Evolutionary conservation across 2,888 invertebrate genomes (phyloP).

Genomic region (Augiades crinisus): DNA sequence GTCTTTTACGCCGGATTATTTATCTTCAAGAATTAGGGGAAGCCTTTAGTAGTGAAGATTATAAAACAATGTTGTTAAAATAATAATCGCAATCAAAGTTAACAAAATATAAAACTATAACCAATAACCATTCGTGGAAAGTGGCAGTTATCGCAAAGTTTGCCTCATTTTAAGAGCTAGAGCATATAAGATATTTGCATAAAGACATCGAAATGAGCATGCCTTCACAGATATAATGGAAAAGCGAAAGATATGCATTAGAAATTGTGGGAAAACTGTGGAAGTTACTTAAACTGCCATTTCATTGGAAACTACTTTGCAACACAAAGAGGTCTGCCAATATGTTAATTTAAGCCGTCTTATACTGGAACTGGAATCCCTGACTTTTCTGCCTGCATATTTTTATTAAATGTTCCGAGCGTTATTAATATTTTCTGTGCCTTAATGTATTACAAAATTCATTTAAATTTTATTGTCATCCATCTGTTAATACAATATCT

Average conservation of each 20-base stretch:
- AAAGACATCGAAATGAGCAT: conserved; percentile 1
- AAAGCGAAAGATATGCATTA: conserved; percentile 24
- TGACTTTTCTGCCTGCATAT: background rate
- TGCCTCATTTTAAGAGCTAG: background rate
- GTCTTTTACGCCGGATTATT: too few species aligned
- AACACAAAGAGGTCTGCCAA: conserved; percentile 4
- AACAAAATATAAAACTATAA: too few species aligned
- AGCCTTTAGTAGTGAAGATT: too few species aligned
- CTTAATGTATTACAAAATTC: too few species aligned
- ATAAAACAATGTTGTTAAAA: too few species aligned
- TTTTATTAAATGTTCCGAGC: background rate
- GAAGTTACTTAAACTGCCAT: conserved; percentile 16
- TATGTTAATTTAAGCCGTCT: conserved; percentile 17
- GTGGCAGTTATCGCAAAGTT: too few species aligned
- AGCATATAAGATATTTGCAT: conserved; percentile 20
- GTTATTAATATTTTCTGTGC: background rate
- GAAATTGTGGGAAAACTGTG: conserved; percentile 27
- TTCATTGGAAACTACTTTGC: conserved; percentile 22
- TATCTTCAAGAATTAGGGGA: too few species aligned
- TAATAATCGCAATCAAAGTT: too few species aligned
- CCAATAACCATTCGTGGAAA: too few species aligned
- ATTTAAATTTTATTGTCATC: too few species aligned
- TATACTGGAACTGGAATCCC: background rate
- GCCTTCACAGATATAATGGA: background rate
- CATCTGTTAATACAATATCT: too few species aligned